phyloP scores from a whole-genome alignment of 2,113 vertebrate genomes.

The Saccopteryx bilineata region DNA sequence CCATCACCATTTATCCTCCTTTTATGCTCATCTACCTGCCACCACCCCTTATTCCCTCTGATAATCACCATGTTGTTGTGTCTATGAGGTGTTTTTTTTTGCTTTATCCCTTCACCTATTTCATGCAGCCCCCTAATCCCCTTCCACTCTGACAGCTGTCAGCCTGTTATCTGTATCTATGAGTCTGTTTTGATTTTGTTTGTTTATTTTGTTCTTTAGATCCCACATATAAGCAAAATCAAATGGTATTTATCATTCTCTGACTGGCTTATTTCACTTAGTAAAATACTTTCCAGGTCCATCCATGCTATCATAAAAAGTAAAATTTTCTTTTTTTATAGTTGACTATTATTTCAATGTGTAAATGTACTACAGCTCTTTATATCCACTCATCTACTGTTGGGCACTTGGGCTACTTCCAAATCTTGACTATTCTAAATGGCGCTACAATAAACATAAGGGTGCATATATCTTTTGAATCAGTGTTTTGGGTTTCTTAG shows the following conservation, averaged over 20 bases:
- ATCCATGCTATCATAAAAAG: neutral
- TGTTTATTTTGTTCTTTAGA: neutral
- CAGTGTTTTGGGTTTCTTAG: neutral
- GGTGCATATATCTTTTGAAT: neutral
- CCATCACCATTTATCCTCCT: neutral
- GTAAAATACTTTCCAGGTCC: neutral
- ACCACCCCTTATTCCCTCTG: neutral
- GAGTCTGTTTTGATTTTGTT: neutral
- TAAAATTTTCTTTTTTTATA: neutral
- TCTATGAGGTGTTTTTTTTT: neutral
- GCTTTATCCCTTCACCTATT: neutral
- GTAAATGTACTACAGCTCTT: neutral
- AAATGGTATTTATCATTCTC: neutral
- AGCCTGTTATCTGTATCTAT: neutral
- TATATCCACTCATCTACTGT: neutral
- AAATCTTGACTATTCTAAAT: neutral
- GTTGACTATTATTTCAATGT: neutral
- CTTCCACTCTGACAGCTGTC: neutral
- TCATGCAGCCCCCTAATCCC: neutral
- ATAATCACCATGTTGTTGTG: neutral
- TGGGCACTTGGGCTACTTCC: neutral
- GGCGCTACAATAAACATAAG: neutral
- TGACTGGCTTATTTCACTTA: neutral
- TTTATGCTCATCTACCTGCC: neutral
- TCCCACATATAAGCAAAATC: neutral